These are phyloP conservation scores for Ailuropoda melanoleuca DNA, from an alignment of 2,113 vertebrate genomes.

Conservation along the genomic window DNA sequence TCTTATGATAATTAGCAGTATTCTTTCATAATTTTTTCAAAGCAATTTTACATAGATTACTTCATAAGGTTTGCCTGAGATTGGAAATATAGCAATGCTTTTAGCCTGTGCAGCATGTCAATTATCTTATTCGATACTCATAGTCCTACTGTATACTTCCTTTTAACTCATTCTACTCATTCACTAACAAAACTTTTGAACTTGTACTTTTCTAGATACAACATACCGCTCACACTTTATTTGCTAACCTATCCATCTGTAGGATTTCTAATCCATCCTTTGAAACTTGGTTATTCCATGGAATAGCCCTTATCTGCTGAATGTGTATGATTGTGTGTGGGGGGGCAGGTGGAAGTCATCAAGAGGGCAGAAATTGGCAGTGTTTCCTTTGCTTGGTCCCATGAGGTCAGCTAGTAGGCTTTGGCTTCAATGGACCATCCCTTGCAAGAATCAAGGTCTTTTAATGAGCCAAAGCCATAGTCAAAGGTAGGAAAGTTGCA, in stretches of 20 bases:
- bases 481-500: not conserved
- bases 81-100: not conserved
- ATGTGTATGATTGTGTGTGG: no score
- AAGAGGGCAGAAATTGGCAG: not conserved
- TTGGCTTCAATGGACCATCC: not conserved
- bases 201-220: not conserved
- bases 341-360: not conserved
- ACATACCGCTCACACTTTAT: not conserved
- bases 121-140: not conserved
- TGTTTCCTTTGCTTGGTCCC: not conserved
- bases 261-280: not conserved
- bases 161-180: slow-evolving; percentile 10
- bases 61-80: not conserved
- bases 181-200: not conserved
- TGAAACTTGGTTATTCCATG: not conserved
- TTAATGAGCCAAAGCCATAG: not conserved
- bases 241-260: not conserved
- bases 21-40: slow-evolving; percentile 44
- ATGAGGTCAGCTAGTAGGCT: not conserved
- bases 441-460: not conserved
- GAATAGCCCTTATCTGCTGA: not conserved
- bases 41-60: not conserved
- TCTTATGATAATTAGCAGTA: not conserved
- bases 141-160: not conserved
- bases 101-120: not conserved